phyloP scores from a whole-genome alignment of 2,797 vertebrate genomes.

The Harpagifer antarcticus region DNA sequence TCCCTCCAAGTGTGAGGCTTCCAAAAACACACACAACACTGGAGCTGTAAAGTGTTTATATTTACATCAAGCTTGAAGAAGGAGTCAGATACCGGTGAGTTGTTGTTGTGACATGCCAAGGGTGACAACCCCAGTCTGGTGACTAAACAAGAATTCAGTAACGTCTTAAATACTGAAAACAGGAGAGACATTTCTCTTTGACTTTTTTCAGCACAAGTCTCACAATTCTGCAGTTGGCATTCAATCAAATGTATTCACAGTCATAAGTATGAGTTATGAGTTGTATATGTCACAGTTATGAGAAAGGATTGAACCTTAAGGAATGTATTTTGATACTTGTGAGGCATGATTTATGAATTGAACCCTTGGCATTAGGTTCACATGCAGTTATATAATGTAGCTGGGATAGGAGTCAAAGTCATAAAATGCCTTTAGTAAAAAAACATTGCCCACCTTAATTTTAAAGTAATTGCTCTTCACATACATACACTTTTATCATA shows the following conservation, averaged over 20 bases:
- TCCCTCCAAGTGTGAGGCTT: conserved; percentile 32
- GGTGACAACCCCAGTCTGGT: conserved; percentile 32
- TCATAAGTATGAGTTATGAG: conserved; percentile 46
- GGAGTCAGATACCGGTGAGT: conserved; percentile 37
- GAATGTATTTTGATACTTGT: conserved; percentile 50
- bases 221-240: conserved; percentile 20
- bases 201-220: not conserved
- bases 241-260: conserved; percentile 30
- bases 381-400: conserved; percentile 15
- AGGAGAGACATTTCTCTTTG: not conserved
- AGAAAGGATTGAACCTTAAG: conserved; percentile 32
- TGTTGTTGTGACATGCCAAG: conserved; percentile 44
- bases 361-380: conserved; percentile 20
- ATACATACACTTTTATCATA: not conserved
- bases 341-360: conserved; percentile 52
- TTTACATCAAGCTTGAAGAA: conserved; percentile 63
- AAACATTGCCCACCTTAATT: not conserved
- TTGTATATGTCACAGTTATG: conserved; percentile 44
- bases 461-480: not conserved
- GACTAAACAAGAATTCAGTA: conserved; percentile 43
- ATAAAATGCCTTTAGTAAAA: not conserved
- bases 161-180: conserved; percentile 18
- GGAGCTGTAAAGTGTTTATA: conserved; percentile 56
- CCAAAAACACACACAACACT: conserved; percentile 45
- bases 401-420: not conserved